Evolutionary conservation across 1,140 invertebrate species (phyloP).

Genomic region (Dendrolimus punctatus): DNA sequence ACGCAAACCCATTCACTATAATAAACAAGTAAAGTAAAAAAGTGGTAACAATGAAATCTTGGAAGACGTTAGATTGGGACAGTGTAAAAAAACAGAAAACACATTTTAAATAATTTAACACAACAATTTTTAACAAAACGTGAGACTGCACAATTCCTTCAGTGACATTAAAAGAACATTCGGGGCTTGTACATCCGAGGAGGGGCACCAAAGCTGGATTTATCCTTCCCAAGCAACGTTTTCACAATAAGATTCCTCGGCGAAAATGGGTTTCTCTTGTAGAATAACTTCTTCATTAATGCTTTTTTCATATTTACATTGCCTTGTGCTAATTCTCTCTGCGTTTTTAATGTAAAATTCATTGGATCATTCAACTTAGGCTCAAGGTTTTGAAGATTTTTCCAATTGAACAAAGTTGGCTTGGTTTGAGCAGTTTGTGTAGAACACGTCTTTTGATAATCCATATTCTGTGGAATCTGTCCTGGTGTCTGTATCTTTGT

Average conservation of each 20-base stretch:
- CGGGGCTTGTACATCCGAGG: conserved; percentile 31
- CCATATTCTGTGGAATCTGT: conserved; percentile 1
- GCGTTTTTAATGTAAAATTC: conserved; percentile 31
- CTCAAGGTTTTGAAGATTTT: conserved; percentile 33
- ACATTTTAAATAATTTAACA: conserved; percentile 5
- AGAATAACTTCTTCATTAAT: conserved; percentile 51
- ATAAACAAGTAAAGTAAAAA: too few relatives aligned
- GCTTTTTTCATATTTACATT: conserved; percentile 44
- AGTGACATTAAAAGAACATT: conserved; percentile 35
- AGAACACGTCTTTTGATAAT: conserved; percentile 11
- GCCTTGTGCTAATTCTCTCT: conserved; percentile 37
- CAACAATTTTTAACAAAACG: conserved; percentile 12
- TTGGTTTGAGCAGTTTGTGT: conserved; percentile 23
- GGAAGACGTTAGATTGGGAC: too few relatives aligned
- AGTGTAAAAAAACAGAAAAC: conserved; percentile 12
- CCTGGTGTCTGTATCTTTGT: conserved; percentile 23
- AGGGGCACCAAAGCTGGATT: conserved; percentile 38
- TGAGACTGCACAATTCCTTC: conserved; percentile 6
- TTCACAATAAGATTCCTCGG: conserved; percentile 42
- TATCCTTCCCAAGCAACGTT: conserved; percentile 50
- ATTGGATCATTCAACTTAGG: conserved; percentile 24
- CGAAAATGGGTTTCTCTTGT: conserved; percentile 59
- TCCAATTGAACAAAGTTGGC: conserved; percentile 30
- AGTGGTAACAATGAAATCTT: too few relatives aligned
- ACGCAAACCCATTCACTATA: too few relatives aligned